Conservation (phyloP, 2,888 invertebrate genomes). For the Chouioia cunea region DNA sequence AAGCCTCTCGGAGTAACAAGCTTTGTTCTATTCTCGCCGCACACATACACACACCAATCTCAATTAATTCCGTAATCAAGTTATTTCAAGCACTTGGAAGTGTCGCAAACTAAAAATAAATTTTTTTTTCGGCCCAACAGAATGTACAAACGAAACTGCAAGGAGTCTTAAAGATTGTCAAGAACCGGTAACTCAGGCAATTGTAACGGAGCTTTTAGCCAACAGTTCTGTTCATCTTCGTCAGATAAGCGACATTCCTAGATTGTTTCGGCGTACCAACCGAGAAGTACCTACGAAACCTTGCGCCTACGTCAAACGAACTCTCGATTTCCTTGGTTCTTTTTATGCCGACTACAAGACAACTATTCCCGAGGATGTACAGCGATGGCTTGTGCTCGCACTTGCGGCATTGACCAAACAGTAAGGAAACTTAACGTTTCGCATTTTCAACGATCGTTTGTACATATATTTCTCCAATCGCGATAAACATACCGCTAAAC, state of each 20-base stretch:
- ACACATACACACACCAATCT: neutral
- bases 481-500: too few relatives aligned
- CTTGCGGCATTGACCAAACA: conserved; percentile 69
- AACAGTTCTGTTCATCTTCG: conserved; percentile 76
- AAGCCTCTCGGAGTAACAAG: neutral
- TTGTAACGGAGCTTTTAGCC: conserved; percentile 66
- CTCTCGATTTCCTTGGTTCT: conserved; percentile 73
- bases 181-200: conserved; percentile 64
- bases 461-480: too few relatives aligned
- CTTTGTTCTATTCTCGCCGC: neutral
- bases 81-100: conserved; percentile 7
- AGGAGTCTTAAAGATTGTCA: conserved; percentile 52
- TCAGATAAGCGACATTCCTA: conserved; percentile 92
- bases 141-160: conserved; percentile 53
- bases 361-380: conserved; percentile 64
- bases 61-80: neutral
- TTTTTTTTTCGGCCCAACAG: conserved; percentile 44
- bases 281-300: conserved; percentile 85
- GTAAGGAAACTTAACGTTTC: conserved; percentile 62
- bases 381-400: conserved; percentile 67
- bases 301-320: conserved; percentile 82
- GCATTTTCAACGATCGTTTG: too few relatives aligned
- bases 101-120: too few relatives aligned
- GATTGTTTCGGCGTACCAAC: conserved; percentile 92
- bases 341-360: conserved; percentile 72